Evolutionary conservation across 2,113 vertebrate genomes (phyloP), one percentile per base, ranked within the genome.

Genomic region (Ploceus nigricollis): DNA sequence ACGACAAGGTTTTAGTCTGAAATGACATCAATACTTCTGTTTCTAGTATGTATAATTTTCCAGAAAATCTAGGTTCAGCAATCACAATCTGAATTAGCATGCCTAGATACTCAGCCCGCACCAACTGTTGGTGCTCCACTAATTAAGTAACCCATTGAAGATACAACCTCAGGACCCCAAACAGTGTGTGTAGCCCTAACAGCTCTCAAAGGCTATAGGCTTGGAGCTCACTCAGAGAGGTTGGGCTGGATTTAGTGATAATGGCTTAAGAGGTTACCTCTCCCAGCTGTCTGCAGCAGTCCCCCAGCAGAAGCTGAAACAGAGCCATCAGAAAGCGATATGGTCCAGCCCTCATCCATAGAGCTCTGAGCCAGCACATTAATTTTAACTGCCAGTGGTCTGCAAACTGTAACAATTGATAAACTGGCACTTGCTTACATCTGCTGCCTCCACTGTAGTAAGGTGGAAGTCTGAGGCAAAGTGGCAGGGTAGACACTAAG

Each of bases 371-470:
- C 64, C 88, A 95, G 90, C 37, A 68, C 86, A 86, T 94, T 85
- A 72, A 95, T 93, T 95, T 95, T 93, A 93, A 94, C 82, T 86
- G 86, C 90, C 86, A 90, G 19, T 31, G 58, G 72, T 45, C 95
- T 95, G 82, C 72, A 87, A 80, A 83, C 68, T 80, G 57, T 77
- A 88, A 87, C 68, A 86, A 87, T 31, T 90, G 93, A 93, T 81
- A 94, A 93, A 94, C 42, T 66, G 64, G 90, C 82, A 90, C 82
- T 73, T 81, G 47, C 39, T 86, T 83, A 64, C 94, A 94, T 93
- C 89, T 96, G 90, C 71, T 95, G 60, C 72, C 72, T 89, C 63
- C 31, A 22, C 58, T 45, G n/a, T n/a, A 77, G 47, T 7, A 73
- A 71, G 47, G 86, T 89, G 68, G 58, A 83, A 90, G 60, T 86